phyloP scores from a whole-genome alignment of 2,797 vertebrate species.

The Poeciliopsis paucimaculata region DNA sequence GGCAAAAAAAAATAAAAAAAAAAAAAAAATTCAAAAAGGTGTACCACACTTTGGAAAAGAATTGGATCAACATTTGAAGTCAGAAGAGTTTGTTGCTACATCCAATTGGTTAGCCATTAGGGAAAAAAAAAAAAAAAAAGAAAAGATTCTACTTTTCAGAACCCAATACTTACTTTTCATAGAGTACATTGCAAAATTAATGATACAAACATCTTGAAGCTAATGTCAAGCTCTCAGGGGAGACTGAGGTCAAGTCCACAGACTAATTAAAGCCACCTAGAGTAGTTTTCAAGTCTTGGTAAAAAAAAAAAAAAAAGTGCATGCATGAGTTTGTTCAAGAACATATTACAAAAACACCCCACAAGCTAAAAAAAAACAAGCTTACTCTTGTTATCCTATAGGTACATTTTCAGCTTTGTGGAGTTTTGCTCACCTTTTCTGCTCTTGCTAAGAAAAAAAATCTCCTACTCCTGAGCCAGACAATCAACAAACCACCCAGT shows the following conservation, averaged over 20 bases:
- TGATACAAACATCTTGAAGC: neutral
- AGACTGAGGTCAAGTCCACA: neutral
- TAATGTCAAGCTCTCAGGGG: neutral
- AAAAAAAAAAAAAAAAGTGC: neutral
- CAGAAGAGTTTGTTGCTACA: neutral
- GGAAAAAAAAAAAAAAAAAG: neutral
- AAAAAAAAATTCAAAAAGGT: neutral
- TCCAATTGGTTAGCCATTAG: neutral
- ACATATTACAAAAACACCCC: neutral
- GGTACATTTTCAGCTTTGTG: constrained; percentile 10
- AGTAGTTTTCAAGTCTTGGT: neutral
- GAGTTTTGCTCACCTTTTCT: constrained; percentile 27
- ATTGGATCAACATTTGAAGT: neutral
- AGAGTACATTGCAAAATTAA: neutral
- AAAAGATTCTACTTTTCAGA: neutral
- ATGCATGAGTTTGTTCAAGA: neutral
- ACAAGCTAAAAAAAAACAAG: constrained; percentile 29
- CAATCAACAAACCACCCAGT: constrained; percentile 22
- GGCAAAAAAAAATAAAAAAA: too few species aligned
- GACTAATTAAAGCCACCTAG: neutral
- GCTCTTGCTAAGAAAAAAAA: constrained; percentile 9
- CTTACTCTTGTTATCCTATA: neutral
- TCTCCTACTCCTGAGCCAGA: constrained; percentile 12
- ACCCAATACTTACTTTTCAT: neutral
- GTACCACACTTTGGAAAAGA: neutral